Evolutionary conservation across 2,113 vertebrate species (phyloP).

Genomic region (Aleadryas rufinucha): DNA sequence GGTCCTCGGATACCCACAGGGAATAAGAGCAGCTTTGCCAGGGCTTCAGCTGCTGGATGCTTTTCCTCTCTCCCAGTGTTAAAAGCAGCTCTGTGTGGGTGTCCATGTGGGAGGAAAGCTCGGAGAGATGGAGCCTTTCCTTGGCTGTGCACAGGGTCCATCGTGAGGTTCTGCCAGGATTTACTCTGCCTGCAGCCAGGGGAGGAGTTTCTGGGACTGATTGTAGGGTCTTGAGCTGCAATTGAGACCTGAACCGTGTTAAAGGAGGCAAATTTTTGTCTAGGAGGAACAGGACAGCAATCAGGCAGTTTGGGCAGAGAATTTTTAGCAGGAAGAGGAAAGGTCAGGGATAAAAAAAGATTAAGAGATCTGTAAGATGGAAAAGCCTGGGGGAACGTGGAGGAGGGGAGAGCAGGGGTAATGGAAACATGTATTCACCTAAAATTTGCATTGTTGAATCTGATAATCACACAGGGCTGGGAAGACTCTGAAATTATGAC

Average conservation of each 20-base stretch:
- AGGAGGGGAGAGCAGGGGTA: not conserved
- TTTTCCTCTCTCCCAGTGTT: not conserved
- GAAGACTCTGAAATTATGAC: not conserved
- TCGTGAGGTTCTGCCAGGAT: not conserved
- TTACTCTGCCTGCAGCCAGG: not conserved
- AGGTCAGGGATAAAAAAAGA: not conserved
- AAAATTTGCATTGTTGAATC: not conserved
- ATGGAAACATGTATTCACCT: not conserved
- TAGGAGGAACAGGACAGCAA: not conserved
- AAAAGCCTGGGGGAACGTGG: not conserved
- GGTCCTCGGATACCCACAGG: not conserved
- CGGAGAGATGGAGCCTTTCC: not conserved
- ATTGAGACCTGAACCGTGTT: not conserved
- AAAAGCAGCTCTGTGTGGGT: slow-evolving; percentile 33
- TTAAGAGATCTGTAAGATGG: not conserved
- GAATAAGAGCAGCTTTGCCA: not conserved
- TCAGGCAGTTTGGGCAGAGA: not conserved
- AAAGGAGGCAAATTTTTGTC: not conserved
- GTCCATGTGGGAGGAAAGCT: not conserved
- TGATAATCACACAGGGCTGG: not conserved
- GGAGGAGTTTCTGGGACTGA: not conserved
- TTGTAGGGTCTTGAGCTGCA: not conserved
- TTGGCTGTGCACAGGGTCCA: not conserved
- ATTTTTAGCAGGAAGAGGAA: not conserved
- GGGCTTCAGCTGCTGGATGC: not conserved